A percentile compares a stretch with the other conserved stretches of the same genome.
phyloP scores from a whole-genome alignment of 2,797 vertebrate species.

The Galago senegalensis region DNA sequence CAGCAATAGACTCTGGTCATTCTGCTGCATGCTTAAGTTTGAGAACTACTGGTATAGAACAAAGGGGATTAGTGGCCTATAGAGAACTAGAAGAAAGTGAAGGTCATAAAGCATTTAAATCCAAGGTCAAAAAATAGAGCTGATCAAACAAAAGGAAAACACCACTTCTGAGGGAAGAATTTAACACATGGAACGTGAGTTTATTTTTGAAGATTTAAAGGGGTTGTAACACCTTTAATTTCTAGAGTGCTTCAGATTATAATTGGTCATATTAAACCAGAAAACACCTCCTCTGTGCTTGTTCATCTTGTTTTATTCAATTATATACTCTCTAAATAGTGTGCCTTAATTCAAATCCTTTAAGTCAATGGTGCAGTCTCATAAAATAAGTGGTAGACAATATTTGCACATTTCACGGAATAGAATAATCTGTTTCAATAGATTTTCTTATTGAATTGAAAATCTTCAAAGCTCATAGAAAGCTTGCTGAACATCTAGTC shows the following conservation, averaged over 20 bases:
- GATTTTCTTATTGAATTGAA: constrained; percentile 11
- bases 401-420: background rate
- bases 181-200: background rate
- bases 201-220: background rate
- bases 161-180: background rate
- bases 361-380: background rate
- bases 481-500: background rate
- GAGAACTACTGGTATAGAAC: background rate
- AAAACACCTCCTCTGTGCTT: background rate
- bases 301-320: background rate
- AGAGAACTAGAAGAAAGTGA: background rate
- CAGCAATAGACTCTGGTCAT: background rate
- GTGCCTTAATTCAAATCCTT: background rate
- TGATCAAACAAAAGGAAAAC: background rate
- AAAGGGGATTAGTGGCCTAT: background rate
- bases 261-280: background rate
- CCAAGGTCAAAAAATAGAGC: background rate
- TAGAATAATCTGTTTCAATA: background rate
- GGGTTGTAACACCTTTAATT: background rate
- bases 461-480: background rate
- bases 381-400: background rate
- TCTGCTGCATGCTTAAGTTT: constrained; percentile 4
- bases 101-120: background rate
- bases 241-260: background rate
- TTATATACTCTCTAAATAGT: background rate